phyloP scores from a whole-genome alignment of 1,140 invertebrate species.

The Atta texana region DNA sequence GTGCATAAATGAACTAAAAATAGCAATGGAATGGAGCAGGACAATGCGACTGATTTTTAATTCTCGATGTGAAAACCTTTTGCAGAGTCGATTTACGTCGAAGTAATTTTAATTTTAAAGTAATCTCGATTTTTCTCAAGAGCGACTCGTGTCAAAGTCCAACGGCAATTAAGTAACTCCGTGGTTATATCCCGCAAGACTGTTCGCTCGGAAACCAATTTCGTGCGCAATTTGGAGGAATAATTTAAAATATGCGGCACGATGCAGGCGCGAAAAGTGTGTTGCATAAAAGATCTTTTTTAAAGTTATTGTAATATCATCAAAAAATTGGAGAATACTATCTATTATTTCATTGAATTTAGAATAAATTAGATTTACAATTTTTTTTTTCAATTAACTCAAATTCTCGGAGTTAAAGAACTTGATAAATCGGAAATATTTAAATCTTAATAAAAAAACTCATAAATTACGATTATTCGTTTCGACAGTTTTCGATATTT shows the following conservation, averaged over 20 bases:
- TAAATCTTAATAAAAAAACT: neutral
- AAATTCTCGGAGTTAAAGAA: neutral
- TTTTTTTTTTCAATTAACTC: neutral
- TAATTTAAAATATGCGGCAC: slow-evolving; percentile 26
- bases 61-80: slow-evolving; percentile 1
- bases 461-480: too few relatives aligned
- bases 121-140: slow-evolving; percentile 43
- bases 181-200: slow-evolving; percentile 36
- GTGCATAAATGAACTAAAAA: slow-evolving; percentile 3
- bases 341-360: neutral
- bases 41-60: slow-evolving; percentile 33
- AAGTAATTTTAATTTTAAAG: slow-evolving; percentile 53
- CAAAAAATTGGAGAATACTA: neutral
- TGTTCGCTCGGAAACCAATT: slow-evolving; percentile 47
- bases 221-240: slow-evolving; percentile 46
- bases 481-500: neutral
- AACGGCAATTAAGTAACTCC: slow-evolving; percentile 50
- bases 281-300: neutral
- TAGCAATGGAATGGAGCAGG: neutral
- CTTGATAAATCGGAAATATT: neutral
- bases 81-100: neutral
- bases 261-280: slow-evolving; percentile 7
- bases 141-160: slow-evolving; percentile 45
- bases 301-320: neutral
- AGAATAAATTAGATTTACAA: neutral